Base-by-base conservation (phyloP, 2,113 vertebrate genomes). In the Erinaceus europaeus region DNA sequence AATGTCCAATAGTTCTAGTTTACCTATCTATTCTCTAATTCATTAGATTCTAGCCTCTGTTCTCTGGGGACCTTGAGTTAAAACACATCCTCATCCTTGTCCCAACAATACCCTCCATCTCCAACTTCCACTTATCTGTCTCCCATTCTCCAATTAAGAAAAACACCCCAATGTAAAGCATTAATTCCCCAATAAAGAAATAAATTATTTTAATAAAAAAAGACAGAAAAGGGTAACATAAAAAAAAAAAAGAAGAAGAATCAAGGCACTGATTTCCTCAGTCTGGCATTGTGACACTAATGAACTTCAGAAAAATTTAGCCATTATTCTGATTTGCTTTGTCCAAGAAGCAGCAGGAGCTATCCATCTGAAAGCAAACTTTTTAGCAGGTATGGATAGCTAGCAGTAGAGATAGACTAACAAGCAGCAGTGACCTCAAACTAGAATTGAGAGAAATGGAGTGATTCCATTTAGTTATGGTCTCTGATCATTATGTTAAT, bases 381-480 rank as follows among this genome's bases (percentile, higher is more conserved):
- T 55, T 42, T 55, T 15, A 91, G 53, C 25, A 65, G 25, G 55
- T 83, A 67, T 86, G 34, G 40, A 57, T 84, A 83, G 25, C 20
- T 25, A 44, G 61, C 2, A 53, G n/a, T 83, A 90, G 59, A 79
- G 67, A n/a, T 11, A 68, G 23, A 55, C 64, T 61, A 76, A 29
- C 36, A 65, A 67, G 72, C 74, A 77, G 55, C 36, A 80, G 75
- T 79, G 65, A 69, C n/a, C 46, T 84, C 90, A 75, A 90, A 44
- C 21, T 77, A 73, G 65, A 78, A 38, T 40, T 29, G 52, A 82
- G 57, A 89, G 73, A 89, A 86, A 53, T 4, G 29, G 27, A 46
- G 67, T 89, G 46, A 77, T 67, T 89, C 76, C 90, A 86, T 55
- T 73, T 86, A 84, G 80, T 80, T 50, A 84, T 78, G 46, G 67